Evolutionary conservation across 2,113 vertebrate species (phyloP), one percentile per base, ranked within the genome.

Genomic region (Silurus meridionalis): DNA sequence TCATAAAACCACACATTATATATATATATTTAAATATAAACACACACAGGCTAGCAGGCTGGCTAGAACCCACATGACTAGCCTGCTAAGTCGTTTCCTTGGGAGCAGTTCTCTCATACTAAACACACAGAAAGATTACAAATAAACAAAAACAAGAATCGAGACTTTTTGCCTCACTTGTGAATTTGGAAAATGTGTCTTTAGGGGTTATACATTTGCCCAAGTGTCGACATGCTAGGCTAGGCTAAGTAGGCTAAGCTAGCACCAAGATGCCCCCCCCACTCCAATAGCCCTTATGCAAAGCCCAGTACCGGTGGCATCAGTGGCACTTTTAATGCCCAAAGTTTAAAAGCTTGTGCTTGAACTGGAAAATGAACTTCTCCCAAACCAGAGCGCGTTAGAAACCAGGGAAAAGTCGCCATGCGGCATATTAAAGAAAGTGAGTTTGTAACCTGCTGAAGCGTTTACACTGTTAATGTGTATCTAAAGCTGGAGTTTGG

Each of bases 261-360:
- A 84, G 37, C 82, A 83, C 2, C 37, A 23, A 46, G 5, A 74
- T 23, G 55, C 37, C 37, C 37, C 37, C 37, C 28, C 28, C 69
- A 37, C 28, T 37, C 28, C 8, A 55, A 25, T 37, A 9, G 10
- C 15, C 66, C 53, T 11, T 10, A 23, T 14, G 69, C 19, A 23
- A 61, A 84, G 67, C 83, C 69, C 55, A 64, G 83, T 84, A 69
- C 83, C 83, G n/a, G 67, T 71, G 83, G 83, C 83, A 84, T 74
- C 83, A 74, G 83, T 69, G n/a, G 69, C 83, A 84, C 83, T 84
- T 84, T 84, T 84, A 84, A 84, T 84, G 67, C 50, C 17, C 53
- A 60, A 84, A 84, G 83, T 84, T 84, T 37, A 37, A 37, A 37
- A 55, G 5, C 23, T n/a, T 48, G 69, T 60, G 13, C 57, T 50